These are phyloP conservation scores for Chelon auratus DNA, from an alignment of 2,797 vertebrate genomes.

Conservation along the genomic window DNA sequence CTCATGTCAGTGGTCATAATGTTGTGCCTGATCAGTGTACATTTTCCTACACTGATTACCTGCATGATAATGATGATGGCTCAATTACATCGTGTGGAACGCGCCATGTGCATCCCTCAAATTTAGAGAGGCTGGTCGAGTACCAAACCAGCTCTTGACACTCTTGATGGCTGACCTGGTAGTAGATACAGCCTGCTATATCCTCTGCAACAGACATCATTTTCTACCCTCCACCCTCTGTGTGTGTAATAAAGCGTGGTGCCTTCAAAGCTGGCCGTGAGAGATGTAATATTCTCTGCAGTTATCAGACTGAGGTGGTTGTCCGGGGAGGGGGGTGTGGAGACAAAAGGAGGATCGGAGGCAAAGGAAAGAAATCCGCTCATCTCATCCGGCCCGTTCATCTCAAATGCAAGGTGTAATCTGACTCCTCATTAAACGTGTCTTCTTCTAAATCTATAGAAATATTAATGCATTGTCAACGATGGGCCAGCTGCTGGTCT, in stretches of 20 bases:
- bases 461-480: neutral
- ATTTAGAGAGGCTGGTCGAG: neutral
- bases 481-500: neutral
- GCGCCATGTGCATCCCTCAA: constrained; percentile 4
- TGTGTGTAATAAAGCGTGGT: constrained; percentile 1
- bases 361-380: neutral
- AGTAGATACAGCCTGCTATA: neutral
- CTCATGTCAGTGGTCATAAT: too few species aligned
- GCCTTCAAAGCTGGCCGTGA: neutral
- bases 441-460: neutral
- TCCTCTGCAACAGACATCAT: neutral
- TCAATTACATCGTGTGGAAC: neutral
- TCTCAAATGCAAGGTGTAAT: neutral
- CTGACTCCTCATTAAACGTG: neutral
- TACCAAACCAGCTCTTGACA: neutral
- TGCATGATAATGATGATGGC: neutral
- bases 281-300: constrained; percentile 9
- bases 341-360: neutral
- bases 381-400: neutral
- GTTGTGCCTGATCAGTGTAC: too few species aligned
- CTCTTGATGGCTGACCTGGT: constrained; percentile 1
- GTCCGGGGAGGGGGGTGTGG: neutral
- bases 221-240: neutral
- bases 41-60: neutral
- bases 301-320: neutral